These are phyloP conservation scores for Gymnosoma rotundatum DNA, from an alignment of 2,888 invertebrate species.

Conservation along the genomic window DNA sequence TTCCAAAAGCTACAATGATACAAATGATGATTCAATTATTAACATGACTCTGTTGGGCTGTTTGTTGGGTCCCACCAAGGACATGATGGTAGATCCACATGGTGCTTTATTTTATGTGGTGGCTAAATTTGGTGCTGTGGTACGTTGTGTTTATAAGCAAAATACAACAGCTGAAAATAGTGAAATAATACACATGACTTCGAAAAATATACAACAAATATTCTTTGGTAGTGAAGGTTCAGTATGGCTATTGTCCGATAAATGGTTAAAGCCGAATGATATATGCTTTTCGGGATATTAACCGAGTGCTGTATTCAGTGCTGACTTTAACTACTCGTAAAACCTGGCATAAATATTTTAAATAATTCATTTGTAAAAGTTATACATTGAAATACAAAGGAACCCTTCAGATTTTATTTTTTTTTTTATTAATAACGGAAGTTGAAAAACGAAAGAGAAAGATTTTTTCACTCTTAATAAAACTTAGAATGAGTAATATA, in stretches of 20 bases:
- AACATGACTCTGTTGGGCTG: conserved; percentile 74
- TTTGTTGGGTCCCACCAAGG: conserved; percentile 76
- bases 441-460: too few relatives aligned
- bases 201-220: conserved; percentile 79
- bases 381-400: too few relatives aligned
- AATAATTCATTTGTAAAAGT: too few relatives aligned
- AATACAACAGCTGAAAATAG: conserved; percentile 79
- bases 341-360: too few relatives aligned
- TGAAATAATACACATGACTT: conserved; percentile 79
- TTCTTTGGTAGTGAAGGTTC: conserved; percentile 77
- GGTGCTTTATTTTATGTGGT: conserved; percentile 79
- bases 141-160: conserved; percentile 74
- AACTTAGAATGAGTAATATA: too few relatives aligned
- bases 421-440: too few relatives aligned
- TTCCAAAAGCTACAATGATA: neutral
- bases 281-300: conserved; percentile 76
- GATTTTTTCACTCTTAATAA: too few relatives aligned
- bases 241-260: conserved; percentile 79
- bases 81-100: conserved; percentile 73
- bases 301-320: too few relatives aligned
- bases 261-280: conserved; percentile 77
- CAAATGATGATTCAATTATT: conserved; percentile 39
- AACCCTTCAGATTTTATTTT: too few relatives aligned
- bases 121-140: conserved; percentile 79
- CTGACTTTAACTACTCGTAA: too few relatives aligned